Conservation (phyloP, 2,797 vertebrate species). For the Siniperca obscura region DNA sequence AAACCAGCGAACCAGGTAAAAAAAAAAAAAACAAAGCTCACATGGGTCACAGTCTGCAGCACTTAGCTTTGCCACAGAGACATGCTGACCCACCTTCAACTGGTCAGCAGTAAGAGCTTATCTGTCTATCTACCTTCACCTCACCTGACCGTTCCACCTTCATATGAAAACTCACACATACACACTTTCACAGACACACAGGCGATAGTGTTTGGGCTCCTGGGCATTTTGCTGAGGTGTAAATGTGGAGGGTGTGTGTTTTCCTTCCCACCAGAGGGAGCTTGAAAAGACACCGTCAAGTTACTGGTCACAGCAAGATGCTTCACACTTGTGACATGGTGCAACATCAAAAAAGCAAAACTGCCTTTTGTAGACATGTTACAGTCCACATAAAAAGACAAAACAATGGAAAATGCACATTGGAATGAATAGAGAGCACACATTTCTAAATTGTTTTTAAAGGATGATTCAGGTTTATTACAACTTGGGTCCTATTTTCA, state of each 20-base stretch:
- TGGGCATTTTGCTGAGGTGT: slow-evolving; percentile 61
- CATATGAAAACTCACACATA: slow-evolving; percentile 30
- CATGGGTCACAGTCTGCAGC: slow-evolving; percentile 53
- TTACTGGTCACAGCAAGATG: slow-evolving; percentile 8
- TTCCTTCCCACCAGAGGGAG: slow-evolving; percentile 29
- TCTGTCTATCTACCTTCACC: slow-evolving; percentile 11
- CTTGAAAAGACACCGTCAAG: slow-evolving; percentile 4
- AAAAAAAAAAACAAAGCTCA: slow-evolving; percentile 36
- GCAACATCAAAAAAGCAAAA: not conserved
- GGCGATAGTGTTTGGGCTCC: slow-evolving; percentile 14
- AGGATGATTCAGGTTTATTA: not conserved
- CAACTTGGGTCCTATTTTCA: not conserved
- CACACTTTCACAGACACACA: slow-evolving; percentile 43
- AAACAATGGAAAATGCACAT: not conserved
- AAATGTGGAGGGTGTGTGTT: slow-evolving; percentile 63
- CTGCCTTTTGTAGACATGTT: not conserved
- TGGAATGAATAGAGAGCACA: not conserved
- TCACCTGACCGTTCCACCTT: slow-evolving; percentile 27
- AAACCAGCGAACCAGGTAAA: slow-evolving; percentile 70
- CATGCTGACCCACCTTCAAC: slow-evolving; percentile 5
- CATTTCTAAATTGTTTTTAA: not conserved
- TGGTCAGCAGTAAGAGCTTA: slow-evolving; percentile 7
- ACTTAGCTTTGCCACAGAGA: slow-evolving; percentile 72
- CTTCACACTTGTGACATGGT: slow-evolving; percentile 18
- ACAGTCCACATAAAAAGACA: not conserved